A percentile compares a stretch with the other conserved stretches of the same genome.
These are phyloP conservation scores for Anomalospiza imberbis DNA, from an alignment of 2,797 vertebrate species.

Conservation along the genomic window DNA sequence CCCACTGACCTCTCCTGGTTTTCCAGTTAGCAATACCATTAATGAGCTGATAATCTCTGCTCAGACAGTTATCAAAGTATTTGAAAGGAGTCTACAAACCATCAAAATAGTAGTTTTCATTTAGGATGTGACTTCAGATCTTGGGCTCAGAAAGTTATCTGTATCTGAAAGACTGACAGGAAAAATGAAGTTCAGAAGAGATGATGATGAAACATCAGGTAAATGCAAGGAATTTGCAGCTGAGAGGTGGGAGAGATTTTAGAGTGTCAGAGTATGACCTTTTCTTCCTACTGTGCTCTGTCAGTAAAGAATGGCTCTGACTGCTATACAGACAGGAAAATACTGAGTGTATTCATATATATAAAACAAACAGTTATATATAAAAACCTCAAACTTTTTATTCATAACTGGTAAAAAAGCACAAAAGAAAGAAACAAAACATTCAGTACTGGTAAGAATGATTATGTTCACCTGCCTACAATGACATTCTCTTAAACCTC, in stretches of 20 bases:
- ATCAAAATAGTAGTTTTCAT: not conserved
- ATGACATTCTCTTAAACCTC: not conserved
- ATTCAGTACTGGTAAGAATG: not conserved
- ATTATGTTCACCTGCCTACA: not conserved
- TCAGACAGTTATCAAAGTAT: not conserved
- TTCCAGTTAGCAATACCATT: not conserved
- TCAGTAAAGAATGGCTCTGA: not conserved
- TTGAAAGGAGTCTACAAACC: not conserved
- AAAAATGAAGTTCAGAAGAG: not conserved
- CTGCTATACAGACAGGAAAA: not conserved
- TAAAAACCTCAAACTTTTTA: not conserved
- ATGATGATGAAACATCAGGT: not conserved
- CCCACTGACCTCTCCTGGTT: not conserved
- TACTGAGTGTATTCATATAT: not conserved
- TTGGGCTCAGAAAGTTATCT: not conserved
- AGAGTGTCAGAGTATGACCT: not conserved
- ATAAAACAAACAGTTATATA: not conserved
- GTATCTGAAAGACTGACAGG: not conserved
- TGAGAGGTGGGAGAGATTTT: not conserved
- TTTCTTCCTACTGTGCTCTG: not conserved
- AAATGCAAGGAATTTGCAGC: not conserved
- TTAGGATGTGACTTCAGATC: not conserved
- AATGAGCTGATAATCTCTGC: not conserved
- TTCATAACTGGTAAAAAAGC: not conserved
- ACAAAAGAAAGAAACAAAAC: not conserved